Evolutionary conservation across 1,140 invertebrate species (phyloP).

Genomic region (Drosophila guanche): DNA sequence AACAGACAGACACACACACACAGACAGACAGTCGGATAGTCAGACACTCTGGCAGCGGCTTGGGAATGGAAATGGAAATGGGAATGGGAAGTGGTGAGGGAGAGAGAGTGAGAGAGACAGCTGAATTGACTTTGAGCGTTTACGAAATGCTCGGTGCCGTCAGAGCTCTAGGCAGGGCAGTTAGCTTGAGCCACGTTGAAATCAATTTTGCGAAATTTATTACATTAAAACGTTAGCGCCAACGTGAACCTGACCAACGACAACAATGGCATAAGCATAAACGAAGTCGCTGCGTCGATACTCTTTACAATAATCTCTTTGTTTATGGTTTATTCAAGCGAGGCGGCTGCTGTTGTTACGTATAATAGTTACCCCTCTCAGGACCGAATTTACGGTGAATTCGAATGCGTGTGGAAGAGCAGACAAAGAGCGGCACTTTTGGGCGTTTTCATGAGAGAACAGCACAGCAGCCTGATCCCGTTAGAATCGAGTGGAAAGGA

Average conservation of each 20-base stretch:
- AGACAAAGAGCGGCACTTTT: no score
- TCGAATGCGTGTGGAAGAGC: no score
- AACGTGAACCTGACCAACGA: slow-evolving; percentile 59
- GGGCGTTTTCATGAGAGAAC: no score
- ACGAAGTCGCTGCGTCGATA: no score
- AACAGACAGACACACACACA: slow-evolving; percentile 19
- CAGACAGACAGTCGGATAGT: slow-evolving; percentile 16
- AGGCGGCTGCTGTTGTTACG: no score
- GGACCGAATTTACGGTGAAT: no score
- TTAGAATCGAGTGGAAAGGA: no score
- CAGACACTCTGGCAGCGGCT: no score
- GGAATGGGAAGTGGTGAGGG: neutral
- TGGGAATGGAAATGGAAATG: neutral
- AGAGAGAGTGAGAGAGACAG: slow-evolving; percentile 6
- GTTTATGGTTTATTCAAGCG: no score
- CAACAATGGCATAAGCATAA: neutral
- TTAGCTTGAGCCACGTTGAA: slow-evolving; percentile 30
- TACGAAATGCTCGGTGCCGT: slow-evolving; percentile 65
- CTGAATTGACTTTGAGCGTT: slow-evolving; percentile 41
- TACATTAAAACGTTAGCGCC: slow-evolving; percentile 57
- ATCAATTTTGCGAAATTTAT: slow-evolving; percentile 73
- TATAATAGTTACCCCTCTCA: no score
- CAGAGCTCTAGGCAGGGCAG: slow-evolving; percentile 1
- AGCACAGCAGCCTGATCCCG: no score
- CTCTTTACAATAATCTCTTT: no score